Base-by-base conservation (phyloP, 1,140 invertebrate species). In the Eriosoma lanigerum region DNA sequence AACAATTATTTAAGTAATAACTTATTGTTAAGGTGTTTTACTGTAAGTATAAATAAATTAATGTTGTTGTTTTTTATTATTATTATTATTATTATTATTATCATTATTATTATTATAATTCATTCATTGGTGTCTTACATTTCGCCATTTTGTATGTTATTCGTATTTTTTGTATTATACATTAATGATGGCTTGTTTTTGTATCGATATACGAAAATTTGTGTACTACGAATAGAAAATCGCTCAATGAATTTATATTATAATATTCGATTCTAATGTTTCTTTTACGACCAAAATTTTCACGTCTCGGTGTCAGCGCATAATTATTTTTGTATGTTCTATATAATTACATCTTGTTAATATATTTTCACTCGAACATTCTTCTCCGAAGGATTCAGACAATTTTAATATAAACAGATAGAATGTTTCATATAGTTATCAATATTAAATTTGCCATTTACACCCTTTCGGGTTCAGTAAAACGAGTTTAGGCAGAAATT, bases 1-100 rank as follows among this genome's bases (percentile, higher is more conserved):
- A 76, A 76, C 73, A 76, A 76, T 52, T 76, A 54, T 75, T 76
- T 76, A n/a, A n/a, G n/a, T n/a, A 76, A 60, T 54, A 58, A 76
- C 24, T 46, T 58, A 58, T 32, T 58, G 54, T 60, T 76, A 76
- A 58, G 52, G 54, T 76, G 73, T 76, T 60, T 58, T 76, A 58
- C 52, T 76, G 73, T 76, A 76, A 76, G 56, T 76, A 76, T 76
- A 76, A 60, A 76, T 60, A 24, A 76, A 58, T 58, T 58, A 60
- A 76, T 60, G 73, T 76, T 60, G 54, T 76, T 38, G 32, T 38
- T 38, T 38, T 38, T 38, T 38, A 4, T 38, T 38, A 3, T 38
- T 38, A 4, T 38, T 60, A 60, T 46, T 76, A 60, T 58, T 76
- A 58, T 32, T 75, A 38, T n/a, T n/a, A n/a, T 38, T 38, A 4